Conservation (phyloP, 1,140 invertebrate genomes). For the Bombus affinis region DNA sequence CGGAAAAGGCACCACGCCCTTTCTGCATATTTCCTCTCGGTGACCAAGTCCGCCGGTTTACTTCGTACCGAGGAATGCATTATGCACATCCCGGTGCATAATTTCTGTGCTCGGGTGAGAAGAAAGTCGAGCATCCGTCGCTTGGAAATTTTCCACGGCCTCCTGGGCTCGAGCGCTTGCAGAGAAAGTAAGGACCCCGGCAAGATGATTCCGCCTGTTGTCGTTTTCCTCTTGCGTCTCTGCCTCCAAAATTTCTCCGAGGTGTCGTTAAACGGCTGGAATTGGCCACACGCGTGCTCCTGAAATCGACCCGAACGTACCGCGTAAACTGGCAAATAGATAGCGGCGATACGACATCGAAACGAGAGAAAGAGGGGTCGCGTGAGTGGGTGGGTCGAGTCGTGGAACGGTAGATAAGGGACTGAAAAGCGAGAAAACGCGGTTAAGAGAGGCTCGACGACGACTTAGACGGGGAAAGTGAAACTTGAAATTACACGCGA, state of each 20-base stretch:
- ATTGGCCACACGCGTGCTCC: conserved; percentile 2
- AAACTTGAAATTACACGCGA: conserved; percentile 25
- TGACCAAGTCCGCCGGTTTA: conserved; percentile 18
- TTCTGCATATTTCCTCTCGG: conserved; percentile 27
- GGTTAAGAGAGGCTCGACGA: conserved; percentile 22
- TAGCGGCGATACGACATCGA: conserved; percentile 17
- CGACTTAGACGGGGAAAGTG: conserved; percentile 22
- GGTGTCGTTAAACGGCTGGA: conserved; percentile 58
- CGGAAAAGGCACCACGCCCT: conserved; percentile 3
- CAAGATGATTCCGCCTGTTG: neutral
- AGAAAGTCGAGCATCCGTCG: conserved; percentile 5
- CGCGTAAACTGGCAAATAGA: conserved; percentile 41
- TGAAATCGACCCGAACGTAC: neutral
- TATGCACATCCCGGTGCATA: conserved; percentile 35
- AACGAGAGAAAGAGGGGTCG: neutral
- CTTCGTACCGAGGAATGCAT: conserved; percentile 17
- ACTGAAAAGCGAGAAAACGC: conserved; percentile 5
- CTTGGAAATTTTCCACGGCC: conserved; percentile 44
- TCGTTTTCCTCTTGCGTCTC: neutral
- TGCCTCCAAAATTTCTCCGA: conserved; percentile 61
- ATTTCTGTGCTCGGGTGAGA: conserved; percentile 6
- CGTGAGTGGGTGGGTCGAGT: neutral
- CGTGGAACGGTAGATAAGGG: conserved; percentile 16
- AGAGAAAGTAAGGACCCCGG: neutral
- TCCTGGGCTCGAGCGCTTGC: neutral